Conservation (phyloP, 2,113 vertebrate genomes). For the Clinocottus analis region DNA sequence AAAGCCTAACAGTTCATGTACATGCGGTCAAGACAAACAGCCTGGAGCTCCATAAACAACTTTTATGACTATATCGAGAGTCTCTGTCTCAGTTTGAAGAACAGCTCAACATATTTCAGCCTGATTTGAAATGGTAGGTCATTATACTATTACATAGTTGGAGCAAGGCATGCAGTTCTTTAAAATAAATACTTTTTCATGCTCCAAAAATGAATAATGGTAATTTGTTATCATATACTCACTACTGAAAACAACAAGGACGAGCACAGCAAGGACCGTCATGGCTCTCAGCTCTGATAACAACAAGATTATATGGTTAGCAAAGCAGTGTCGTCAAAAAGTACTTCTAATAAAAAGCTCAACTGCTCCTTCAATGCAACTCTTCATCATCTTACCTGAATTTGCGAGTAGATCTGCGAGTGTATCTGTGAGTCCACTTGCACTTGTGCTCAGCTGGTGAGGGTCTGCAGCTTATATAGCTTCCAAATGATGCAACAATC, state of each 20-base stretch:
- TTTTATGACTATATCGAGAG: too few relatives aligned
- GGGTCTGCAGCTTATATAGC: not conserved
- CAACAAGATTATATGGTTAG: conserved; percentile 18
- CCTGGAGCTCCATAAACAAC: too few relatives aligned
- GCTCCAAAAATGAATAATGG: not conserved
- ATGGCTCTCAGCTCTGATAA: conserved; percentile 60
- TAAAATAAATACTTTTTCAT: not conserved
- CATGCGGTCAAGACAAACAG: too few relatives aligned
- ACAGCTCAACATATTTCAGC: not conserved
- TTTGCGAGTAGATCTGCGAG: conserved; percentile 51
- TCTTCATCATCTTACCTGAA: conserved; percentile 50
- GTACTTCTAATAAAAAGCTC: too few relatives aligned
- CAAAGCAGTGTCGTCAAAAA: not conserved
- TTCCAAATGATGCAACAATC: not conserved
- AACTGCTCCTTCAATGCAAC: not conserved
- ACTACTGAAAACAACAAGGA: conserved; percentile 73
- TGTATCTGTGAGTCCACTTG: conserved; percentile 53
- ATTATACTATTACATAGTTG: not conserved
- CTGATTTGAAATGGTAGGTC: not conserved
- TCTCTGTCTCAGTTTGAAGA: not conserved
- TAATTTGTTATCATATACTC: conserved; percentile 39
- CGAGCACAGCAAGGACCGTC: conserved; percentile 75
- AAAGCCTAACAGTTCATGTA: too few relatives aligned
- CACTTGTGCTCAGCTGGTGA: conserved; percentile 42
- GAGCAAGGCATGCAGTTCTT: fast-evolving